phyloP scores from a whole-genome alignment of 2,113 vertebrate species.

The Octodon degus region DNA sequence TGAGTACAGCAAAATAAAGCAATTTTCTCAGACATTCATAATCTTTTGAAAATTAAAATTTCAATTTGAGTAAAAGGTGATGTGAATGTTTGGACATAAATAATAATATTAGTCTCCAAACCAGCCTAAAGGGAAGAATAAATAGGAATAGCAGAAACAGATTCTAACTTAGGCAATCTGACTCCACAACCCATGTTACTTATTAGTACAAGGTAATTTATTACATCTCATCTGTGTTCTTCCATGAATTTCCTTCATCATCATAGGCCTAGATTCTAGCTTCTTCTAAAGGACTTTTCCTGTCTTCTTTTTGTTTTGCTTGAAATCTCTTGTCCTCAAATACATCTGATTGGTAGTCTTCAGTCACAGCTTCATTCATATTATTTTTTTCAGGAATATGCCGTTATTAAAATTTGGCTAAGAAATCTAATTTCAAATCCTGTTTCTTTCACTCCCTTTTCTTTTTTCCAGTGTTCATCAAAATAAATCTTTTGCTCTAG shows the following conservation, averaged over 20 bases:
- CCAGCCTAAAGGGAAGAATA: background rate
- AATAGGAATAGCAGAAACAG: background rate
- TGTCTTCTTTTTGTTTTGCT: conserved; percentile 23
- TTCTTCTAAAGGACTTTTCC: background rate
- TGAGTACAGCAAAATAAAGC: background rate
- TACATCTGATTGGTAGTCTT: background rate
- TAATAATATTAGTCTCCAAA: background rate
- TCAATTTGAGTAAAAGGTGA: background rate
- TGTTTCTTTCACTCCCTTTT: conserved; percentile 24
- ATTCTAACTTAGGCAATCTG: background rate
- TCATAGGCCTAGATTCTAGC: background rate
- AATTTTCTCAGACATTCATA: background rate
- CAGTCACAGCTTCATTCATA: conserved; percentile 22
- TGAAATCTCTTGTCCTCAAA: background rate
- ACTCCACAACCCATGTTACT: conserved; percentile 2
- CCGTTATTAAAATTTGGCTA: conserved; percentile 47
- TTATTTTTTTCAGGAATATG: conserved; percentile 44
- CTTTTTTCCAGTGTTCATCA: conserved; percentile 31
- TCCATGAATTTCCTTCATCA: conserved; percentile 27
- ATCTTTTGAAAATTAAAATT: conserved; percentile 24
- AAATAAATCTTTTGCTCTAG: background rate
- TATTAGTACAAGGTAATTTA: background rate
- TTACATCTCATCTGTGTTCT: background rate
- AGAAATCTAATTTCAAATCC: conserved; percentile 34
- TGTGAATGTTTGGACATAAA: conserved; percentile 29